These are phyloP conservation scores for Cheilosia vulpina DNA, from an alignment of 2,888 invertebrate genomes.

Conservation along the genomic window DNA sequence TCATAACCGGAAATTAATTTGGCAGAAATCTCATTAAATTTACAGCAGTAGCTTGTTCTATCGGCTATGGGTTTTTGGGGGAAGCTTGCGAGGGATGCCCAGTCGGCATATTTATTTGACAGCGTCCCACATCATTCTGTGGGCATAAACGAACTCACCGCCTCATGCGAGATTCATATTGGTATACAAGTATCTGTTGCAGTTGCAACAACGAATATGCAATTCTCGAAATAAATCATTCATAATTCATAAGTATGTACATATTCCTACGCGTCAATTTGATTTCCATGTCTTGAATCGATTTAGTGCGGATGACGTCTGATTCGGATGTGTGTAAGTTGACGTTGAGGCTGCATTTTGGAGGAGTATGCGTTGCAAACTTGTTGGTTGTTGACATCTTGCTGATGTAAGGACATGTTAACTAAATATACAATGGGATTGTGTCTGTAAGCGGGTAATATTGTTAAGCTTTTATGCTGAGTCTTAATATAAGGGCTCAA, in stretches of 20 bases:
- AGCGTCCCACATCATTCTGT: neutral
- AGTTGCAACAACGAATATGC: constrained; percentile 33
- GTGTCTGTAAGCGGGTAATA: too few relatives aligned
- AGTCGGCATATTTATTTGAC: constrained; percentile 33
- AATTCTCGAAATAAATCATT: constrained; percentile 66
- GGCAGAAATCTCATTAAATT: constrained; percentile 84
- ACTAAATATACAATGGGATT: too few relatives aligned
- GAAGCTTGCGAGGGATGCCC: constrained; percentile 5
- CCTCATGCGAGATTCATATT: constrained; percentile 28
- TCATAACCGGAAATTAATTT: constrained; percentile 84
- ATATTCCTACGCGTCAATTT: constrained; percentile 64
- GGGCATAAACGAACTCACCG: neutral
- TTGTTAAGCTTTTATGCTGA: too few relatives aligned
- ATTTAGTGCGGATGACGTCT: constrained; percentile 27
- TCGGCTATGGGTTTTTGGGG: neutral
- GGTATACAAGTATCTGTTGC: constrained; percentile 19
- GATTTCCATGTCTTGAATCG: constrained; percentile 61
- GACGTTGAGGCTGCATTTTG: too few relatives aligned
- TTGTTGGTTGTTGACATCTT: too few relatives aligned
- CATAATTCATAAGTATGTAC: constrained; percentile 59
- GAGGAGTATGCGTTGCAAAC: too few relatives aligned
- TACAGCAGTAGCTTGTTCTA: constrained; percentile 78
- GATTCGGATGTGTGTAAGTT: constrained; percentile 5
- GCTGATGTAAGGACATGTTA: too few relatives aligned
- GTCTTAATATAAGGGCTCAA: too few relatives aligned